Percentiles rank a stretch among this genome's conserved stretches.
Evolutionary conservation across 2,797 vertebrate species (phyloP).

Genomic region (Carcharodon carcharias): DNA sequence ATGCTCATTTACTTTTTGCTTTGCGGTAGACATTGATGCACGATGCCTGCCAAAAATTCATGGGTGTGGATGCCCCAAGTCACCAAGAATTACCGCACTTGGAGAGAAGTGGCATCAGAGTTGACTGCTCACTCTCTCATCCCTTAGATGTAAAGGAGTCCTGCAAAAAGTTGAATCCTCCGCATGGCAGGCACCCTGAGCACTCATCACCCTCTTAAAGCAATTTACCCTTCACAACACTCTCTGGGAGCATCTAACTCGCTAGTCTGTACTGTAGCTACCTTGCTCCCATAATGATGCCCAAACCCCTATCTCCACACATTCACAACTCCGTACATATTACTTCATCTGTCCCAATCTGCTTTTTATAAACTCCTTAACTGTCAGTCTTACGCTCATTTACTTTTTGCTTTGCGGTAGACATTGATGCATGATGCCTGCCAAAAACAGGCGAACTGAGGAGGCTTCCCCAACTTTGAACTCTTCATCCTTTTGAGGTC

Average conservation of each 20-base stretch:
- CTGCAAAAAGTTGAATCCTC: not conserved
- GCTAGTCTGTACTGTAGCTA: too few species aligned
- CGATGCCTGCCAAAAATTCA: not conserved
- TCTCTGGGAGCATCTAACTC: too few species aligned
- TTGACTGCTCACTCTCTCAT: not conserved
- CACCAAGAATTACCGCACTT: not conserved
- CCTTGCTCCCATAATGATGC: too few species aligned
- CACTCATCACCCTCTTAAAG: too few species aligned
- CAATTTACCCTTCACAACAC: too few species aligned
- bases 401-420: not conserved
- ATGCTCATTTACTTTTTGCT: not conserved
- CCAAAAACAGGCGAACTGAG: not conserved
- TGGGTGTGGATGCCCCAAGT: not conserved
- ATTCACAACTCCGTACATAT: not conserved
- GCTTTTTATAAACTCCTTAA: not conserved
- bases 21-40: not conserved
- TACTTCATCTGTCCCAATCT: not conserved
- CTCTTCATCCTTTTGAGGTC: not conserved
- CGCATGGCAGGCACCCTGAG: not conserved
- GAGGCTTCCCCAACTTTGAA: not conserved
- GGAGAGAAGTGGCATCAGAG: not conserved
- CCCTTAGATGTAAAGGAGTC: not conserved
- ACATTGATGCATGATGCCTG: not conserved
- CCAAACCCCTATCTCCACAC: not conserved
- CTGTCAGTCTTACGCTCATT: not conserved